Evolutionary conservation across 2,113 vertebrate species (phyloP).

Genomic region (Mobula birostris): DNA sequence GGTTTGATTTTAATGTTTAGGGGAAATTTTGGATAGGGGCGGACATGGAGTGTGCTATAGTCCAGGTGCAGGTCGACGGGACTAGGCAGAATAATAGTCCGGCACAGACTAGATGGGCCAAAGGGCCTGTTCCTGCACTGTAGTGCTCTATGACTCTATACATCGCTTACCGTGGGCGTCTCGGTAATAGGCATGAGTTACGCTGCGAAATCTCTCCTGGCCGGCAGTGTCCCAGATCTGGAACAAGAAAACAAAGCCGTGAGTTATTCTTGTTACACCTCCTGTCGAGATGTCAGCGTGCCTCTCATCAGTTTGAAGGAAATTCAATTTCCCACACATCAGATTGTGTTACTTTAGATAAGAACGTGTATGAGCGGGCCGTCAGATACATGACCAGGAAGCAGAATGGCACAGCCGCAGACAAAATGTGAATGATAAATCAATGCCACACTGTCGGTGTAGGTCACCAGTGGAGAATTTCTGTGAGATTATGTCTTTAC

Average conservation of each 20-base stretch:
- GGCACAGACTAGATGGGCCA: too few species aligned
- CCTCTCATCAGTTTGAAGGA: neutral
- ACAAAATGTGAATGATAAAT: neutral
- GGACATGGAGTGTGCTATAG: too few species aligned
- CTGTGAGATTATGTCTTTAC: neutral
- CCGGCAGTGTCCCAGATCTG: slow-evolving; percentile 88
- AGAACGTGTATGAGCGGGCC: neutral
- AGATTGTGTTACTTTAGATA: neutral
- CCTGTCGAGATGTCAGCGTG: neutral
- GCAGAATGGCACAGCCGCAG: neutral
- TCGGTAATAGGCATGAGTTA: slow-evolving; percentile 82
- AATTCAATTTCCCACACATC: neutral
- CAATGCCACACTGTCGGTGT: neutral
- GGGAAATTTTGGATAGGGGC: too few species aligned
- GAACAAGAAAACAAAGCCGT: neutral
- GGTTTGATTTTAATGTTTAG: too few species aligned
- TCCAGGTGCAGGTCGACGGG: too few species aligned
- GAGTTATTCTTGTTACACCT: neutral
- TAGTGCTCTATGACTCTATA: too few species aligned
- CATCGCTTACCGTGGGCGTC: slow-evolving; percentile 74
- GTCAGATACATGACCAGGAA: neutral
- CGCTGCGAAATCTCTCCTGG: slow-evolving; percentile 79
- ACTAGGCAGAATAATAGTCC: too few species aligned
- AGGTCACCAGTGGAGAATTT: neutral
- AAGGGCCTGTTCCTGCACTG: too few species aligned